These are phyloP conservation scores for Ericerus pela DNA, from an alignment of 1,140 invertebrate species.

Conservation along the genomic window DNA sequence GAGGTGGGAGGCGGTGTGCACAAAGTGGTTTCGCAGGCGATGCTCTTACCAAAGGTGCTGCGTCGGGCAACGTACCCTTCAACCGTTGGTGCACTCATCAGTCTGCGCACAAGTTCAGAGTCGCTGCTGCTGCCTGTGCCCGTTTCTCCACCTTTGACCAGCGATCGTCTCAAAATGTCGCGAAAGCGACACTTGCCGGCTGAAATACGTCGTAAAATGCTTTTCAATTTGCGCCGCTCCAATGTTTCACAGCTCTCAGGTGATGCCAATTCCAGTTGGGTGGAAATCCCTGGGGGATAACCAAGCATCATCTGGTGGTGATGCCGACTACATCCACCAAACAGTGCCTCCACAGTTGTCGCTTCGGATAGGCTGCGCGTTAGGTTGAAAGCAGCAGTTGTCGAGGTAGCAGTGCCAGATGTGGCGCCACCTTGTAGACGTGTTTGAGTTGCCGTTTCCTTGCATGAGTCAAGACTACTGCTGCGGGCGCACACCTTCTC, in stretches of 20 bases:
- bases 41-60: conserved; percentile 72
- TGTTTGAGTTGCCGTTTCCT: conserved; percentile 26
- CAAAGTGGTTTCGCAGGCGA: conserved; percentile 71
- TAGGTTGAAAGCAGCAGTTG: conserved; percentile 18
- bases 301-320: neutral
- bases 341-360: conserved; percentile 32
- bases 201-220: conserved; percentile 67
- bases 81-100: conserved; percentile 62
- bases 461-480: conserved; percentile 60
- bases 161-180: neutral
- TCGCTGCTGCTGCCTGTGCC: neutral
- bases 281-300: neutral
- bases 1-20: conserved; percentile 48
- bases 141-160: conserved; percentile 17
- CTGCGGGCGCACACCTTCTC: conserved; percentile 53
- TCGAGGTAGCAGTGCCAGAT: neutral
- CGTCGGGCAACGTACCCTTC: conserved; percentile 74
- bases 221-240: conserved; percentile 64
- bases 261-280: conserved; percentile 26
- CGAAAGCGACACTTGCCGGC: conserved; percentile 15
- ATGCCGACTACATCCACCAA: conserved; percentile 18
- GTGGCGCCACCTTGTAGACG: neutral
- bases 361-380: conserved; percentile 47
- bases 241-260: conserved; percentile 69
- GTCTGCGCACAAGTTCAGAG: conserved; percentile 38